Evolutionary conservation across 2,888 invertebrate species (phyloP).

Genomic region (Lordiphosa andalusiaca): DNA sequence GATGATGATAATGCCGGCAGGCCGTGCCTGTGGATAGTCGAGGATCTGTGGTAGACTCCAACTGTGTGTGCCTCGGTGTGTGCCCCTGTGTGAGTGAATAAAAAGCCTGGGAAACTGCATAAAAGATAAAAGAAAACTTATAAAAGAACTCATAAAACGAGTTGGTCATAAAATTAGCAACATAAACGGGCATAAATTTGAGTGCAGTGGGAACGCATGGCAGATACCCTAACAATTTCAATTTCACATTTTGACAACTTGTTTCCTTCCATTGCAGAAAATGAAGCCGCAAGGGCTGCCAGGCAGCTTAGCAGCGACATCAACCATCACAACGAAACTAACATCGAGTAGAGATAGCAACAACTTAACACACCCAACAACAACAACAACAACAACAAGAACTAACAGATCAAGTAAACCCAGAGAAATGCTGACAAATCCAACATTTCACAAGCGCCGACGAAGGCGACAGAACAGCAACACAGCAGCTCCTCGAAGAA

Average conservation of each 20-base stretch:
- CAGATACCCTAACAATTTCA: neutral
- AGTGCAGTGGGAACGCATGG: neutral
- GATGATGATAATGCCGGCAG: conserved; percentile 24
- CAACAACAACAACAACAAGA: conserved; percentile 28
- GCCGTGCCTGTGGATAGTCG: conserved; percentile 2
- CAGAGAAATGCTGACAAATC: conserved; percentile 8
- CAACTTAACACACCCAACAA: conserved; percentile 22
- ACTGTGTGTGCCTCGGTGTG: neutral
- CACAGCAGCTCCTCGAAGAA: conserved; percentile 11
- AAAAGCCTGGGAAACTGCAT: neutral
- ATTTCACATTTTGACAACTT: neutral
- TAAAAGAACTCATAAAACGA: conserved; percentile 1
- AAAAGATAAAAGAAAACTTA: neutral
- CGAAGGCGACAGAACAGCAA: conserved; percentile 40
- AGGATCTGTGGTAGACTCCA: conserved; percentile 3
- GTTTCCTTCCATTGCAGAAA: conserved; percentile 19
- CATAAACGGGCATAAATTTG: neutral
- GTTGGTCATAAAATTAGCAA: neutral
- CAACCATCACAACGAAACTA: conserved; percentile 31
- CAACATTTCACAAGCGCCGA: conserved; percentile 50
- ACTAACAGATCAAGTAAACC: conserved; percentile 13
- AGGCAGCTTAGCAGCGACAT: conserved; percentile 28
- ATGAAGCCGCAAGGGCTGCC: conserved; percentile 48
- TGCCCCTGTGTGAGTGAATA: neutral
- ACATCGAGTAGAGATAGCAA: conserved; percentile 36